Conservation (phyloP, 2,888 invertebrate species). For the Chrysodeixis includens region DNA sequence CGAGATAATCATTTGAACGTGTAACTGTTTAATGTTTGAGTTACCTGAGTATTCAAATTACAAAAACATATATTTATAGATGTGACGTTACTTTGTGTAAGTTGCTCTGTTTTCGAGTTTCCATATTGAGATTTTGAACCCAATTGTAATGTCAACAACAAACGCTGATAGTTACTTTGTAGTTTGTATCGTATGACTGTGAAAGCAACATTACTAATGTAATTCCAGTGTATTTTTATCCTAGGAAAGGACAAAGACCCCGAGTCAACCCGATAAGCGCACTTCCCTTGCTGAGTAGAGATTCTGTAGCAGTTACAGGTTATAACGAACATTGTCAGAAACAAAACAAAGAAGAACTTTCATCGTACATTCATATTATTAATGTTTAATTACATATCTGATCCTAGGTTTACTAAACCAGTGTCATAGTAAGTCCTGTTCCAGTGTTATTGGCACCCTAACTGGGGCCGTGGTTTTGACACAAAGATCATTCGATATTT, state of each 20-base stretch:
- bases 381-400: too few relatives aligned
- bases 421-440: too few relatives aligned
- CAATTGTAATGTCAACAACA: too few relatives aligned
- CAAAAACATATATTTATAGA: background rate
- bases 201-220: background rate
- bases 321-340: too few relatives aligned
- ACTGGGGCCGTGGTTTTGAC: background rate
- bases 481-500: background rate
- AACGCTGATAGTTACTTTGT: too few relatives aligned
- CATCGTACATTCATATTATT: too few relatives aligned
- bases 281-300: background rate
- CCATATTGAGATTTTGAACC: background rate
- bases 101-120: background rate
- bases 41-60: conserved; percentile 11
- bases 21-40: conserved; percentile 28
- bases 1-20: conserved; percentile 13
- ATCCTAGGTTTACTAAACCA: too few relatives aligned
- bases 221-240: background rate
- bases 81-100: background rate
- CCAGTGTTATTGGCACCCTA: background rate
- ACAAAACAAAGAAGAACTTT: too few relatives aligned
- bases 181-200: background rate
- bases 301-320: too few relatives aligned
- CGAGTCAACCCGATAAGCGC: background rate
- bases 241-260: background rate